Evolutionary conservation across 2,113 vertebrate genomes (phyloP).

Genomic region (Macquaria australasica): DNA sequence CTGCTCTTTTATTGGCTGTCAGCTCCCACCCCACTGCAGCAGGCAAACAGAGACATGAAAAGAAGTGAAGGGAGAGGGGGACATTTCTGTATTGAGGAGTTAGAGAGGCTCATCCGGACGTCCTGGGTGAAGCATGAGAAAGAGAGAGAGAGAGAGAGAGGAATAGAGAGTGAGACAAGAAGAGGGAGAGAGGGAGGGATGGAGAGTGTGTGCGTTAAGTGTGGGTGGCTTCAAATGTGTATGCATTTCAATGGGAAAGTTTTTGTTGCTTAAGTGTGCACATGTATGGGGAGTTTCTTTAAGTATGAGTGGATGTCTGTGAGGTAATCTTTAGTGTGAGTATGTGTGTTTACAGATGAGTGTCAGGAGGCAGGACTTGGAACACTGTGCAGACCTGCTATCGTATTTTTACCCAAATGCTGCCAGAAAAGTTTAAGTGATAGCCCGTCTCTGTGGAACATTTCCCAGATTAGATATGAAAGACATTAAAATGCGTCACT

Average conservation of each 20-base stretch:
- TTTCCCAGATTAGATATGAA: constrained; percentile 73
- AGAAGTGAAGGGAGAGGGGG: constrained; percentile 58
- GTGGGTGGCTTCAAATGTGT: constrained; percentile 44
- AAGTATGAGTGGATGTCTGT: constrained; percentile 41
- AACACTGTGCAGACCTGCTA: constrained; percentile 72
- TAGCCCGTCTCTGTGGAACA: constrained; percentile 56
- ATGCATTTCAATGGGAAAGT: constrained; percentile 44
- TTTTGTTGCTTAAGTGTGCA: constrained; percentile 52
- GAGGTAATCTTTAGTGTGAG: constrained; percentile 27
- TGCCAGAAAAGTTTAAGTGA: constrained; percentile 65
- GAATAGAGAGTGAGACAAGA: constrained; percentile 25
- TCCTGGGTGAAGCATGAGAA: constrained; percentile 76
- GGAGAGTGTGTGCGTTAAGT: constrained; percentile 35
- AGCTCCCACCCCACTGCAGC: constrained; percentile 69
- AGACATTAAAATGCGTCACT: constrained; percentile 43
- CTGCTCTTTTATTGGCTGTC: constrained; percentile 78
- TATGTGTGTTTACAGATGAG: constrained; percentile 64
- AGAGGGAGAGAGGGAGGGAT: constrained; percentile 15
- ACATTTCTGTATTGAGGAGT: constrained; percentile 60
- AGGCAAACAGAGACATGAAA: constrained; percentile 76
- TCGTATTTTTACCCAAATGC: constrained; percentile 45
- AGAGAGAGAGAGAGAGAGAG: constrained; percentile 24
- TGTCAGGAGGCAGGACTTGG: constrained; percentile 62
- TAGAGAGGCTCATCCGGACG: constrained; percentile 72
- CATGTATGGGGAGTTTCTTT: constrained; percentile 38